Conservation (phyloP, 1,140 invertebrate genomes). For the Tetramorium simillimum region DNA sequence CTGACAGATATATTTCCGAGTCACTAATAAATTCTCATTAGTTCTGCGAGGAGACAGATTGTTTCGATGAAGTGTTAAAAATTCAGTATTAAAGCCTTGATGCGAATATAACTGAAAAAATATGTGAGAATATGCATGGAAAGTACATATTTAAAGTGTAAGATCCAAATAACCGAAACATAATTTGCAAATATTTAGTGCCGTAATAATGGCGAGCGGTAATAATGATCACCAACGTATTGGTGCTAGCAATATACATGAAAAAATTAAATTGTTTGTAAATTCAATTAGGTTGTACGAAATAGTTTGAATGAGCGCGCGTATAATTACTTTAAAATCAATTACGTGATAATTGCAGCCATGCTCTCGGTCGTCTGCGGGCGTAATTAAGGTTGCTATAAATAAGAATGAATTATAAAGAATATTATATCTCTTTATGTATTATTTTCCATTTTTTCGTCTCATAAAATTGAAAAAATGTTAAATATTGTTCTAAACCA, state of each 20-base stretch:
- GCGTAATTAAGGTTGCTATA: conserved; percentile 38
- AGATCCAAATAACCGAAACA: not conserved
- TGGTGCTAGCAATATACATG: not conserved
- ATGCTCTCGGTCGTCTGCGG: not conserved
- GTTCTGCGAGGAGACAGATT: conserved; percentile 14
- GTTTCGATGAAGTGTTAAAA: not conserved
- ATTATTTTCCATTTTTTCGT: not conserved
- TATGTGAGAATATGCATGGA: not conserved
- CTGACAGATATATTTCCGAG: conserved; percentile 22
- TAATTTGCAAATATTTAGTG: not conserved
- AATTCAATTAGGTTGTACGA: conserved; percentile 31
- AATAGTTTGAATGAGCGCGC: not conserved
- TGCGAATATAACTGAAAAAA: not conserved
- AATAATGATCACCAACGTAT: not conserved
- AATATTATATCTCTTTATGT: not conserved
- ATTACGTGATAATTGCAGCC: conserved; percentile 56
- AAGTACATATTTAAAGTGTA: not conserved
- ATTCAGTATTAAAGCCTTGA: conserved; percentile 1
- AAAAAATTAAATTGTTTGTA: conserved; percentile 45
- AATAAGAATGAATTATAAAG: conserved; percentile 30
- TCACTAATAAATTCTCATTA: conserved; percentile 45
- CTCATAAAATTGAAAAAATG: not conserved
- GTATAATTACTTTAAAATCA: conserved; percentile 67
- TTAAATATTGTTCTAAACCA: too few relatives aligned
- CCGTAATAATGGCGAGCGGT: not conserved